Conservation (phyloP, 2,797 vertebrate genomes). For the Falco concolor region DNA sequence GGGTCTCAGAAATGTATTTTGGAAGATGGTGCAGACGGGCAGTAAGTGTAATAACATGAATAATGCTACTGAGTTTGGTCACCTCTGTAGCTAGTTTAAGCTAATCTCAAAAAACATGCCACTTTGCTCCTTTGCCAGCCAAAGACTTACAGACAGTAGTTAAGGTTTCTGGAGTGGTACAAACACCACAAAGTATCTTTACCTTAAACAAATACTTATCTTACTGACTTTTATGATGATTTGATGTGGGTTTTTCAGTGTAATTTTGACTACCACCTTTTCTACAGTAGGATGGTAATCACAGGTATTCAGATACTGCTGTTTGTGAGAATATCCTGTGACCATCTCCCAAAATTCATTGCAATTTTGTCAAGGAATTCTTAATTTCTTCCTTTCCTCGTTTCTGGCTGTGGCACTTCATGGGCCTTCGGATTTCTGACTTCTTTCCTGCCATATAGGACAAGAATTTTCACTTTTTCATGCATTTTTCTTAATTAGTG, state of each 20-base stretch:
- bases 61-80: background rate
- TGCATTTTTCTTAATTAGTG: background rate
- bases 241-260: background rate
- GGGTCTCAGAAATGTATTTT: background rate
- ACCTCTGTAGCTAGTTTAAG: background rate
- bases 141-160: background rate
- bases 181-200: background rate
- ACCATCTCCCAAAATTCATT: background rate
- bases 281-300: background rate
- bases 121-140: background rate
- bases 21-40: background rate
- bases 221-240: background rate
- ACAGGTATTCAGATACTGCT: background rate
- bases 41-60: background rate
- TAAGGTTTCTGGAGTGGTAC: background rate
- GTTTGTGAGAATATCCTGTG: background rate
- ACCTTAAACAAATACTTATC: background rate
- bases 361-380: background rate
- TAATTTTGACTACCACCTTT: background rate
- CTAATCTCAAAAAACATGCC: background rate
- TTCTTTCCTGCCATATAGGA: background rate
- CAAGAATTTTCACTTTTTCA: background rate
- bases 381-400: background rate
- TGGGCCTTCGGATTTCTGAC: background rate
- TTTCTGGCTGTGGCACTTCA: background rate